Percentiles rank a stretch among this genome's conserved stretches.
Evolutionary conservation across 2,888 invertebrate species (phyloP).

Genomic region (Acheta domesticus): DNA sequence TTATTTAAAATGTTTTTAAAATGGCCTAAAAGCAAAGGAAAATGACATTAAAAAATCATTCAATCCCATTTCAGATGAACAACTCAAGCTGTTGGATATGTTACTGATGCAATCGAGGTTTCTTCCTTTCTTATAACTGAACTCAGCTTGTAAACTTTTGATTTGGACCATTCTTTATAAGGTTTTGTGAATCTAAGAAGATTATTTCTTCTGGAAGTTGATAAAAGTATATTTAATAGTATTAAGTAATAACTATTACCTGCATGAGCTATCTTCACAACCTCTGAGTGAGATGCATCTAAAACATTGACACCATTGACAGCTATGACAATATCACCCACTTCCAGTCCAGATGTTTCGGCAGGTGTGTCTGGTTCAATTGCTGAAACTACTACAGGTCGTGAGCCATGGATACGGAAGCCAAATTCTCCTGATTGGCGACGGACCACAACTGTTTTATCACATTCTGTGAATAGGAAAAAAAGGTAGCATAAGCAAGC

Average conservation of each 20-base stretch:
- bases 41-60: too few relatives aligned
- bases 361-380: slow-evolving; percentile 93
- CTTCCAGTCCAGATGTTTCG: slow-evolving; percentile 85
- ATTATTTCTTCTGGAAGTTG: too few relatives aligned
- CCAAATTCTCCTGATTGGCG: slow-evolving; percentile 88
- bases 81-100: too few relatives aligned
- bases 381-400: slow-evolving; percentile 93
- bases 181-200: too few relatives aligned
- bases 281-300: slow-evolving; percentile 90
- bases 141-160: too few relatives aligned
- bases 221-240: too few relatives aligned
- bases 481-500: background rate
- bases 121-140: too few relatives aligned
- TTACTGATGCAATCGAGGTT: too few relatives aligned
- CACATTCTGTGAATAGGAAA: slow-evolving; percentile 62
- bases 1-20: too few relatives aligned
- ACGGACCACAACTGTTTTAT: slow-evolving; percentile 79
- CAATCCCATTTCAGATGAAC: too few relatives aligned
- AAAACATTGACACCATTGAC: slow-evolving; percentile 88
- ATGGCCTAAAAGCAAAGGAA: too few relatives aligned
- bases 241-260: slow-evolving; percentile 50
- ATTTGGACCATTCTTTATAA: too few relatives aligned
- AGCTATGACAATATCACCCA: slow-evolving; percentile 89
- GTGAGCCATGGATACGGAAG: slow-evolving; percentile 91
- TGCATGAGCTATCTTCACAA: slow-evolving; percentile 86